Evolutionary conservation across 2,888 invertebrate genomes (phyloP), one percentile per base, ranked within the genome.

Genomic region (Agrochola circellaris): DNA sequence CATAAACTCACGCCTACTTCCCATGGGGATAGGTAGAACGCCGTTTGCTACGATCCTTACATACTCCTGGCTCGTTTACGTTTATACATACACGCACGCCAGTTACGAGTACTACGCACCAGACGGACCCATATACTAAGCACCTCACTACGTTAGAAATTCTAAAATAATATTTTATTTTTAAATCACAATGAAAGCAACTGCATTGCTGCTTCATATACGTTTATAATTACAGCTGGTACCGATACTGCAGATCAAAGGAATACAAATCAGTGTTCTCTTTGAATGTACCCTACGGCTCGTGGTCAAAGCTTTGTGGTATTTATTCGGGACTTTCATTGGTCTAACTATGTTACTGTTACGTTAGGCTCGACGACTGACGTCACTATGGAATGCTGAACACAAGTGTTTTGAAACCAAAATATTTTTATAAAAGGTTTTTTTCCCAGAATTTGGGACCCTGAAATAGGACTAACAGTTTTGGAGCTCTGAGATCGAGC

Each of bases 271-370:
- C 79, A 83, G 60, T 60, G 30, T 80, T 69, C 78, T 80, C 87
- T 88, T 85, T 68, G 34, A 34, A 51, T 88, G 84, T 85, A 58
- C 62, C 61, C 48, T 26, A 61, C 67, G 69, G 30, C n/a, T 54
- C 64, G 65, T 77, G 79, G 65, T 81, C 87, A 87, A 88, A 87
- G 88, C 87, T 81, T 85, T 89, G 85, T 84, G 76, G 72, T 83
- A 81, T 86, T 84, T 87, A 82, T 84, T 78, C 62, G 79, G 77
- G 56, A 26, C 72, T 71, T 78, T 77, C 83, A 80, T 66, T 67
- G 74, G 68, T 75, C 79, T 71, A 79, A 85, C 80, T 72, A 65
- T 81, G 73, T 79, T 74, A 66, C 70, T 48, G 67, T 74, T 60
- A 8, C 48, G 11, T 68, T n/a, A 66, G 56, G 56, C 56, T 45